These are phyloP conservation scores for Siniperca knerii DNA, from an alignment of 2,113 vertebrate genomes.

Conservation along the genomic window DNA sequence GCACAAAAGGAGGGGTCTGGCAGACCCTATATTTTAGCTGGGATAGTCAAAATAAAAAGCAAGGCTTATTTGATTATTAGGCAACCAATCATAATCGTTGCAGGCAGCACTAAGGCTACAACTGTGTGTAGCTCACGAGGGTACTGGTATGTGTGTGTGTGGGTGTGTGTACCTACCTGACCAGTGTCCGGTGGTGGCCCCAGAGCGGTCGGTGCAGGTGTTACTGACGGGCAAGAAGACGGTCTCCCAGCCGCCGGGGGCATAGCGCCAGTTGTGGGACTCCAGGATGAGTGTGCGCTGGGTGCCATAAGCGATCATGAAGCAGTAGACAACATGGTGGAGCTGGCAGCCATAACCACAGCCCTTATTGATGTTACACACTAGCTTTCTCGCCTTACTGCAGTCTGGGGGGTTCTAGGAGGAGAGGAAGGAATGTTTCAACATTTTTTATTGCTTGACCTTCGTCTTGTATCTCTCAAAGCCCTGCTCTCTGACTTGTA, in stretches of 20 bases:
- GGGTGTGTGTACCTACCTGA: slow-evolving; percentile 85
- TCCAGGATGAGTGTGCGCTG: slow-evolving; percentile 95
- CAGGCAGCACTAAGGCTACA: not conserved
- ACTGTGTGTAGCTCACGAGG: not conserved
- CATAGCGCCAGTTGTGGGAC: slow-evolving; percentile 98
- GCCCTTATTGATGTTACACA: slow-evolving; percentile 99
- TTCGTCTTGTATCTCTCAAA: slow-evolving; percentile 56
- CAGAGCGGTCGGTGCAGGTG: slow-evolving; percentile 93
- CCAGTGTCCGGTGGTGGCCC: slow-evolving; percentile 94
- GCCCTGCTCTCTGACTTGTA: slow-evolving; percentile 60
- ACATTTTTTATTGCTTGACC: slow-evolving; percentile 71
- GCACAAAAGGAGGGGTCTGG: slow-evolving; percentile 47
- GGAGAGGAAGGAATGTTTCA: slow-evolving; percentile 51
- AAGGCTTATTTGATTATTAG: slow-evolving; percentile 9
- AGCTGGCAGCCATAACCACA: slow-evolving; percentile 99
- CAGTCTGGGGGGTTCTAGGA: slow-evolving; percentile 96
- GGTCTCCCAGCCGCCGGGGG: slow-evolving; percentile 96
- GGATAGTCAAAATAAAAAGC: not conserved
- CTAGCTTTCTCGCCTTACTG: slow-evolving; percentile 96
- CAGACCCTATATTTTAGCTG: slow-evolving; percentile 11
- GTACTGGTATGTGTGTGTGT: not conserved
- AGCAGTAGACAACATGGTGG: slow-evolving; percentile 99
- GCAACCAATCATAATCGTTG: not conserved
- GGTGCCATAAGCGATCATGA: slow-evolving; percentile 99
- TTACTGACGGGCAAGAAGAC: slow-evolving; percentile 97